These are phyloP conservation scores for Cherax quadricarinatus DNA, from an alignment of 1,140 invertebrate genomes.

Conservation along the genomic window DNA sequence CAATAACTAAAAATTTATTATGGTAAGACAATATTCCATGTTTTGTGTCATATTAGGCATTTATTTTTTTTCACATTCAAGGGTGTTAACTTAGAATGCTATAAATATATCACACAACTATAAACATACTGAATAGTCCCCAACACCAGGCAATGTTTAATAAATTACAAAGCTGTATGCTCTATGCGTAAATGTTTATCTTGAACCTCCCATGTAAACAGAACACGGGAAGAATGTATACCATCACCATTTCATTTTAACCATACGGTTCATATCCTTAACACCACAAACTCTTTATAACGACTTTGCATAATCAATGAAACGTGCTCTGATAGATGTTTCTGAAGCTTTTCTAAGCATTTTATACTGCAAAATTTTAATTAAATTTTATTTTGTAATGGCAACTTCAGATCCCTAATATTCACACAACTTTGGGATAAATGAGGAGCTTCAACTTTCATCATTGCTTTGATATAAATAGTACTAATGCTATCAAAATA, in stretches of 20 bases:
- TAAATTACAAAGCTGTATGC: conserved; percentile 31
- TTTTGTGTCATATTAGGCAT: neutral
- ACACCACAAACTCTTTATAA: conserved; percentile 23
- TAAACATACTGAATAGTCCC: conserved; percentile 6
- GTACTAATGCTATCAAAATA: conserved; percentile 30
- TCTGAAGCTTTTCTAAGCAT: conserved; percentile 8
- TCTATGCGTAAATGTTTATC: conserved; percentile 18
- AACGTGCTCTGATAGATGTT: neutral
- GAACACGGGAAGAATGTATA: conserved; percentile 17
- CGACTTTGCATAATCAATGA: neutral
- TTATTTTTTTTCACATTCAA: neutral
- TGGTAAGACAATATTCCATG: neutral
- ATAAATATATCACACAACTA: neutral
- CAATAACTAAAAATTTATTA: neutral
- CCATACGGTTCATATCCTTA: neutral
- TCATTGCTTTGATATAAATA: neutral
- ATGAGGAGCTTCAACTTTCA: neutral
- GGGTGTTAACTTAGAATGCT: neutral
- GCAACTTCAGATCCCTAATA: neutral
- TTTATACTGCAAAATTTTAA: neutral
- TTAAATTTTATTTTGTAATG: neutral
- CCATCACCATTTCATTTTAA: conserved; percentile 14
- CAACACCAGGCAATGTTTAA: conserved; percentile 47
- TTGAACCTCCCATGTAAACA: neutral
- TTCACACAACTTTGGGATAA: neutral